phyloP scores from a whole-genome alignment of 2,797 vertebrate genomes.

The Esox lucius region DNA sequence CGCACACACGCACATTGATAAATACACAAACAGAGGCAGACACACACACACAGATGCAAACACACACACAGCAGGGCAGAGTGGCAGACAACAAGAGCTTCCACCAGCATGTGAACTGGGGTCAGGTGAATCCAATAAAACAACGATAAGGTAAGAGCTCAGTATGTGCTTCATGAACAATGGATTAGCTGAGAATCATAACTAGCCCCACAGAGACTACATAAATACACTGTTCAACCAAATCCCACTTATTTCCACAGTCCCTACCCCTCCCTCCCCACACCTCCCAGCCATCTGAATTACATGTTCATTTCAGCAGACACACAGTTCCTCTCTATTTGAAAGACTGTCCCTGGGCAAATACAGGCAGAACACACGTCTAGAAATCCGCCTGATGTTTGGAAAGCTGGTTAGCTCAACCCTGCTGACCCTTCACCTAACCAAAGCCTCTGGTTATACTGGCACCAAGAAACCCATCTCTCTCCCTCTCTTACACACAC shows the following conservation, averaged over 20 bases:
- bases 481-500: background rate
- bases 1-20: too few relatives aligned
- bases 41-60: conserved; percentile 24
- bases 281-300: conserved; percentile 53
- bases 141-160: conserved; percentile 42
- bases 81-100: conserved; percentile 37
- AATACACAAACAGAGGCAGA: too few relatives aligned
- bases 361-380: conserved; percentile 44
- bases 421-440: conserved; percentile 32
- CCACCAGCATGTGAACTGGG: conserved; percentile 48
- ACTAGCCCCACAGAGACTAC: conserved; percentile 54
- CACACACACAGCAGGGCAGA: conserved; percentile 15
- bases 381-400: conserved; percentile 56
- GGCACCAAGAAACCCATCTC: conserved; percentile 24
- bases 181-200: conserved; percentile 55
- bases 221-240: conserved; percentile 34
- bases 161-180: conserved; percentile 48
- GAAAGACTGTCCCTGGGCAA: conserved; percentile 53
- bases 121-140: conserved; percentile 60
- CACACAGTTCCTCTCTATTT: conserved; percentile 54
- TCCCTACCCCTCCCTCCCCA: conserved; percentile 26
- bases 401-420: conserved; percentile 58
- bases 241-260: conserved; percentile 39
- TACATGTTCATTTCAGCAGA: conserved; percentile 56
- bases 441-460: conserved; percentile 46